Percentiles rank a stretch among this genome's conserved stretches.
These are phyloP conservation scores for Hemistola chrysoprasaria DNA, from an alignment of 2,888 invertebrate species.

Conservation along the genomic window DNA sequence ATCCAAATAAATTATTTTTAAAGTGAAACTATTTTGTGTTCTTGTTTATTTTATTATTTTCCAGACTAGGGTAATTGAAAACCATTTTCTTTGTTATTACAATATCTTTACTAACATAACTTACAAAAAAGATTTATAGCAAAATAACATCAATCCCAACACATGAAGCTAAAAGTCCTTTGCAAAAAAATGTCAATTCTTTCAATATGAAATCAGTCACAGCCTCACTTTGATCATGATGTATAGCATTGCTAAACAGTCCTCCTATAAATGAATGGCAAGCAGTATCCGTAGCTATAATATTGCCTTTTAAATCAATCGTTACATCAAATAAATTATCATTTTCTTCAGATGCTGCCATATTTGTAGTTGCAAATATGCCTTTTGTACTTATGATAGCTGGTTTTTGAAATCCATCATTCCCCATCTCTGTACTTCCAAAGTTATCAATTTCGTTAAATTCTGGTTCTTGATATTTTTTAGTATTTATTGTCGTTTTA, in stretches of 20 bases:
- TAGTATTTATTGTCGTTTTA: too few relatives aligned
- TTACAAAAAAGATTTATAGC: slow-evolving; percentile 38
- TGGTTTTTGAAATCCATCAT: slow-evolving; percentile 28
- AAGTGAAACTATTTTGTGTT: slow-evolving; percentile 13
- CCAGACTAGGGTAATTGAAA: slow-evolving; percentile 21
- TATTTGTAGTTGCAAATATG: slow-evolving; percentile 26
- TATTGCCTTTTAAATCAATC: slow-evolving; percentile 67
- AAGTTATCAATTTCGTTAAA: too few relatives aligned
- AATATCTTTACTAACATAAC: slow-evolving; percentile 29
- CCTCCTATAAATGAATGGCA: slow-evolving; percentile 73
- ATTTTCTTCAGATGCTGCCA: slow-evolving; percentile 13
- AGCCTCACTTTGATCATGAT: slow-evolving; percentile 48
- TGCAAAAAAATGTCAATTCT: slow-evolving; percentile 69
- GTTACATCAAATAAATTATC: slow-evolving; percentile 39
- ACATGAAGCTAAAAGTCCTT: slow-evolving; percentile 66
- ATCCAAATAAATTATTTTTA: slow-evolving; percentile 46
- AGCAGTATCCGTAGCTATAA: slow-evolving; percentile 59
- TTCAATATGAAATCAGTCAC: slow-evolving; percentile 63
- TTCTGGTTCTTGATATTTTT: too few relatives aligned
- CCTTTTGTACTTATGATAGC: slow-evolving; percentile 39
- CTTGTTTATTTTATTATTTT: slow-evolving; percentile 32
- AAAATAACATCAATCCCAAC: slow-evolving; percentile 68
- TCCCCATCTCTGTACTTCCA: too few relatives aligned
- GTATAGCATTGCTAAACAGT: slow-evolving; percentile 56
- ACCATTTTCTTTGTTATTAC: slow-evolving; percentile 16